Conservation (phyloP, 2,888 invertebrate species). For the Gonocerus acuteangulatus region DNA sequence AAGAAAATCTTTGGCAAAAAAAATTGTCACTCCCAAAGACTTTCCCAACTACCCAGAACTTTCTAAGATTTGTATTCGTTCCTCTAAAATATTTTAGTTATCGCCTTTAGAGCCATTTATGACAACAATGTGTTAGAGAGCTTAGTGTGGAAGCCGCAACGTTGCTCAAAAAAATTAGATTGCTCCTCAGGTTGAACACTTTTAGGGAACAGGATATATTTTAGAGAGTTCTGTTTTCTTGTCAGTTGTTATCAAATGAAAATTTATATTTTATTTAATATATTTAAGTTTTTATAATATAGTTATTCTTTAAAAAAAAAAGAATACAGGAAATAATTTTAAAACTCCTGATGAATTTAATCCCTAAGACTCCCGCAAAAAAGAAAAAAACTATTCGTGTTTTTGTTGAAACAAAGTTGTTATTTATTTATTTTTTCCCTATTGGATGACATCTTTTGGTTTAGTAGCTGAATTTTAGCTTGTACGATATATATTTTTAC, state of each 20-base stretch:
- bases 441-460: constrained; percentile 3
- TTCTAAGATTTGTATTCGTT: constrained; percentile 6
- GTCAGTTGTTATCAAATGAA: constrained; percentile 3
- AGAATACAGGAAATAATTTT: neutral
- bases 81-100: neutral
- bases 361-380: neutral
- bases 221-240: constrained; percentile 15
- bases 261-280: neutral
- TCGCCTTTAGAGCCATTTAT: constrained; percentile 3
- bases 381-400: neutral
- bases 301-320: neutral
- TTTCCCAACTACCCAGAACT: constrained; percentile 7
- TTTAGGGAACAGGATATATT: constrained; percentile 6
- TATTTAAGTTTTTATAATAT: neutral
- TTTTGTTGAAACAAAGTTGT: constrained; percentile 3
- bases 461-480: constrained; percentile 21
- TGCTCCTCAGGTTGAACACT: neutral
- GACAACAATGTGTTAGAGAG: constrained; percentile 1
- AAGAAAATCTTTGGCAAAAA: constrained; percentile 9
- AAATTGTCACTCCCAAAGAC: constrained; percentile 7
- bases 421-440: neutral
- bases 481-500: constrained; percentile 23
- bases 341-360: neutral
- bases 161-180: constrained; percentile 15
- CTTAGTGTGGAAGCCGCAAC: constrained; percentile 18